Evolutionary conservation across 2,888 invertebrate genomes (phyloP).

Genomic region (Metacarcinus magister): DNA sequence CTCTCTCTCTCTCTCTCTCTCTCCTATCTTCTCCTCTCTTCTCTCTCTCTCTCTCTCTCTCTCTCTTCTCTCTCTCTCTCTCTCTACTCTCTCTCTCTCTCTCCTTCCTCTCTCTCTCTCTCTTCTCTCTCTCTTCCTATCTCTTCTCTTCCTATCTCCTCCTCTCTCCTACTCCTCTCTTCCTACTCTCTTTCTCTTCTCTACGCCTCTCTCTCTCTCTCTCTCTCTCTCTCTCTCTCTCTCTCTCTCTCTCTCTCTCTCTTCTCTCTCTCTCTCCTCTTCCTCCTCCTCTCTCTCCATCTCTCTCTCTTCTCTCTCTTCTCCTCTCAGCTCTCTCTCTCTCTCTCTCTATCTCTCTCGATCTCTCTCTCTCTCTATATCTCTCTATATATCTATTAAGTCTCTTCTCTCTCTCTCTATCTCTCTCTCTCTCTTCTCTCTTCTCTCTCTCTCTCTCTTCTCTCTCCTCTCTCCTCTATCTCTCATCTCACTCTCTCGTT

Average conservation of each 20-base stretch:
- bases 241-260: not conserved
- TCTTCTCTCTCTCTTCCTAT: not conserved
- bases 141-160: not conserved
- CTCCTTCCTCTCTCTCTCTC: not conserved
- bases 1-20: not conserved
- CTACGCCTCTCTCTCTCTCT: not conserved
- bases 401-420: not conserved
- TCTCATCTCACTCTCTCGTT: too few species aligned
- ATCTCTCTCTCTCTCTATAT: not conserved
- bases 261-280: not conserved
- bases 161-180: not conserved
- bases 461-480: too few species aligned
- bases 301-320: too few species aligned
- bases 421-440: not conserved
- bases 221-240: constrained; percentile 40
- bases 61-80: not conserved
- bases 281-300: too few species aligned
- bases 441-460: not conserved
- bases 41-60: not conserved
- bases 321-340: not conserved
- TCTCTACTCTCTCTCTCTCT: not conserved
- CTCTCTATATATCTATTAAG: not conserved
- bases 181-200: not conserved
- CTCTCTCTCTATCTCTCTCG: not conserved
- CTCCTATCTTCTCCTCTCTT: too few species aligned